Evolutionary conservation across 2,888 invertebrate genomes (phyloP), one percentile per base, ranked within the genome.

Genomic region (Heteromyza rotundicornis): DNA sequence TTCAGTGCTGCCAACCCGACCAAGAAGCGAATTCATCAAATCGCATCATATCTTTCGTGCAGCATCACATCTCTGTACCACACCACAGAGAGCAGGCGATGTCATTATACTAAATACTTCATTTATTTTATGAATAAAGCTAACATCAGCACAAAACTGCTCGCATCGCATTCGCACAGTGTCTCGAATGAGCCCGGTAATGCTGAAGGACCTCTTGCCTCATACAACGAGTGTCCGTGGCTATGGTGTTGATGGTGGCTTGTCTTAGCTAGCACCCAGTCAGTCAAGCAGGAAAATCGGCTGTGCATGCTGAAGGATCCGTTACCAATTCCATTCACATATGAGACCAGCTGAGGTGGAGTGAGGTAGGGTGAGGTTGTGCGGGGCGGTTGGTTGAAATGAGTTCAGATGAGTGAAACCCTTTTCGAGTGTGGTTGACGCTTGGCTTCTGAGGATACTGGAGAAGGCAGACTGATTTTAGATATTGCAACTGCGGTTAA

Each of bases 101-200:
- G 27, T 27, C 27, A 10, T 27, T 40, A 7, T 40, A 47, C 76
- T 76, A 76, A 77, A 75, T 73, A 71, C 76, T 73, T 75, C 70
- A 77, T 75, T 75, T 77, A 73, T 74, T 75, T 71, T 70, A 76
- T 75, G 76, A 77, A 76, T 73, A 72, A 68, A 67, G 47, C 47
- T 47, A 47, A 47, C 47, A 47, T 47, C 47, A 14, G 47, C 47
- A 19, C 17, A 47, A 20, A 47, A 17, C 7, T 20, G 5, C 17
- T 19, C 2, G 20, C 17, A 47, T 17, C 20, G 17, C 47, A 17
- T 47, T 47, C 20, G 14, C 47, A 47, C 47, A 20, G 19, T 47
- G 10, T 27, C 27, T 27, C 27, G 27, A 27, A 27, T 27, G 10
- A 27, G 27, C 27, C 27, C 27, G 27, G 10, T 10, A 10, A 27